Percentiles rank a stretch among this genome's conserved stretches.
phyloP scores from a whole-genome alignment of 2,888 invertebrate genomes.

The Drosophila niveifrons region DNA sequence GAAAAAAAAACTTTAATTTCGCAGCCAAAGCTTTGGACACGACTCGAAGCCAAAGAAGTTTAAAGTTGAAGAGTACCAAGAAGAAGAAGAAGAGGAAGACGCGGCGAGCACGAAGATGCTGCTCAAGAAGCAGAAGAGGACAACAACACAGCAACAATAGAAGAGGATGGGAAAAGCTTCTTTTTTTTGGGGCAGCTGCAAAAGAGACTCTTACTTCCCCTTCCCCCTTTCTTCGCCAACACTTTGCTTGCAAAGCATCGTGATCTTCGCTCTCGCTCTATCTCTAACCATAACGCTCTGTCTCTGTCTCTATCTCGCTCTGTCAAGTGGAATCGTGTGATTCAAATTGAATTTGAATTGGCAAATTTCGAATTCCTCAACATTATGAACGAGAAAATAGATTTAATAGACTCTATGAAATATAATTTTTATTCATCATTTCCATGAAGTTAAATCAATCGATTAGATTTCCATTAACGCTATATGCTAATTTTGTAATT shows the following conservation, averaged over 20 bases:
- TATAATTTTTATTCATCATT: neutral
- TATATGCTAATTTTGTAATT: slow-evolving; percentile 44
- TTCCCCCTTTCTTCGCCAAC: neutral
- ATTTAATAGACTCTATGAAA: slow-evolving; percentile 7
- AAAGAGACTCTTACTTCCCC: neutral
- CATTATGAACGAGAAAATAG: slow-evolving; percentile 1
- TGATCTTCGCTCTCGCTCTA: neutral
- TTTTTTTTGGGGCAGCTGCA: slow-evolving; percentile 1
- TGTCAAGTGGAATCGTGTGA: slow-evolving; percentile 26
- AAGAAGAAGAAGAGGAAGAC: neutral
- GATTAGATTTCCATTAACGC: slow-evolving; percentile 46
- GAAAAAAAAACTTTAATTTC: slow-evolving; percentile 20
- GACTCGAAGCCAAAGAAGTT: slow-evolving; percentile 50
- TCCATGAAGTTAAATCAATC: slow-evolving; percentile 10
- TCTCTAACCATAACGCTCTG: neutral
- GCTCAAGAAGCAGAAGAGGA: slow-evolving; percentile 1
- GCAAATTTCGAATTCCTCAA: slow-evolving; percentile 9
- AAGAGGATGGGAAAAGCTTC: slow-evolving; percentile 3
- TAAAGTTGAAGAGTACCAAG: slow-evolving; percentile 23
- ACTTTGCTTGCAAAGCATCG: neutral
- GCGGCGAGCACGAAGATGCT: neutral
- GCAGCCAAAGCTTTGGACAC: slow-evolving; percentile 15
- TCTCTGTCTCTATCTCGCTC: slow-evolving; percentile 1
- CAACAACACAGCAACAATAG: slow-evolving; percentile 7
- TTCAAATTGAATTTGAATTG: slow-evolving; percentile 1